A percentile compares a stretch with the other conserved stretches of the same genome.
phyloP scores from a whole-genome alignment of 1,140 invertebrate genomes.

The Cataglyphis hispanica region DNA sequence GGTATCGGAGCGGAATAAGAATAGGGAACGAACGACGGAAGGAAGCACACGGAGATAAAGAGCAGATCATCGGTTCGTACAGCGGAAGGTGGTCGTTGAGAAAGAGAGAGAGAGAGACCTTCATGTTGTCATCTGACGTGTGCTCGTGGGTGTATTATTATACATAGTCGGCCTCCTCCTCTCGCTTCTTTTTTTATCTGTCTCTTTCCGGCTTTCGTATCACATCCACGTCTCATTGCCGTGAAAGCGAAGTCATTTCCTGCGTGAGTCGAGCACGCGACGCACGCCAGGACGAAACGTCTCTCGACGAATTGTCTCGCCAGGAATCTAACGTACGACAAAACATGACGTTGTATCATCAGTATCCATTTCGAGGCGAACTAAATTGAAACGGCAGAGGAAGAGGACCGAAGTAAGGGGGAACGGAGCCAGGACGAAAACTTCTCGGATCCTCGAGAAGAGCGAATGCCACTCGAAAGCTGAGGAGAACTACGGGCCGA shows the following conservation, averaged over 20 bases:
- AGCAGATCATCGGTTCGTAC: slow-evolving; percentile 15
- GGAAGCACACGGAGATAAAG: slow-evolving; percentile 21
- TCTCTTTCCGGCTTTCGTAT: slow-evolving; percentile 20
- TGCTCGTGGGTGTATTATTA: slow-evolving; percentile 63
- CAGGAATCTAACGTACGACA: neutral
- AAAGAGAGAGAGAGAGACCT: slow-evolving; percentile 63
- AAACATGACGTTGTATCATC: neutral
- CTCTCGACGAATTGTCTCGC: neutral
- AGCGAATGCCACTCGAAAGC: slow-evolving; percentile 6
- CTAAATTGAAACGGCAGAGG: neutral
- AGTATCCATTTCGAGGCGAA: slow-evolving; percentile 1
- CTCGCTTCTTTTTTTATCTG: neutral
- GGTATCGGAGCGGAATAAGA: slow-evolving; percentile 31
- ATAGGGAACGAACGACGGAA: slow-evolving; percentile 23
- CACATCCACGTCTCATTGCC: slow-evolving; percentile 41
- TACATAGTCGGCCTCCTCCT: slow-evolving; percentile 37
- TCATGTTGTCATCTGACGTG: slow-evolving; percentile 16
- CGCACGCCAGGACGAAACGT: slow-evolving; percentile 2
- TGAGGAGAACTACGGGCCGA: slow-evolving; percentile 7
- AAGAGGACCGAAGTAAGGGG: neutral
- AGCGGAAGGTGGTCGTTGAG: slow-evolving; percentile 30
- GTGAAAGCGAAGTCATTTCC: slow-evolving; percentile 66
- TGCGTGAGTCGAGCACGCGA: slow-evolving; percentile 18
- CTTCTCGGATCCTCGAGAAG: neutral
- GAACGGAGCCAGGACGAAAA: too few species aligned